These are phyloP conservation scores for Anseranas semipalmata DNA, from an alignment of 2,113 vertebrate species.

Conservation along the genomic window DNA sequence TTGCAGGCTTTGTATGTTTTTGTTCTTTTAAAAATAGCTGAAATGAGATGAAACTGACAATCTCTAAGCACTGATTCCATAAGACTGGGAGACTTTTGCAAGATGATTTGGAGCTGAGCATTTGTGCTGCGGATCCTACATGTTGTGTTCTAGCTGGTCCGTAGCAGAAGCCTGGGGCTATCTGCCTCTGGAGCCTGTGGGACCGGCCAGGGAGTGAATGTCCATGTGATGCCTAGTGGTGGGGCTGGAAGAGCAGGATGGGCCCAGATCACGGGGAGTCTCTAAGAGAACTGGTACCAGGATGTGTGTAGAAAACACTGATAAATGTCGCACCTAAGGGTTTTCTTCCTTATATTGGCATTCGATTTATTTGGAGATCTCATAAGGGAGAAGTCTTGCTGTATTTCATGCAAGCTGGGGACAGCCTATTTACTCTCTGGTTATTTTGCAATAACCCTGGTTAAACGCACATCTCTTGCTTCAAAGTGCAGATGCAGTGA, in stretches of 20 bases:
- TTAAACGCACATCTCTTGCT: background rate
- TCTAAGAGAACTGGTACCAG: background rate
- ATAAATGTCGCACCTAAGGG: too few relatives aligned
- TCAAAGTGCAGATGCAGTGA: background rate
- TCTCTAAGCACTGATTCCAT: fast-evolving
- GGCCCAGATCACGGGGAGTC: too few relatives aligned
- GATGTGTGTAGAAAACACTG: background rate
- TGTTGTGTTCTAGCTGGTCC: too few relatives aligned
- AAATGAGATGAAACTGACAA: background rate
- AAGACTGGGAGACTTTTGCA: background rate
- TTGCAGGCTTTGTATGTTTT: background rate
- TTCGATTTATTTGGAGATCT: background rate
- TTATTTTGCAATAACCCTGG: background rate
- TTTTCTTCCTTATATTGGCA: background rate
- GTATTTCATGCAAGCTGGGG: background rate
- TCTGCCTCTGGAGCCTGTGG: too few relatives aligned
- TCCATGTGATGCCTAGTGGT: too few relatives aligned
- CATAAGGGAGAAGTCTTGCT: background rate
- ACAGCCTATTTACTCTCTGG: background rate
- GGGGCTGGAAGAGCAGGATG: too few relatives aligned
- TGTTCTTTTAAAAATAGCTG: background rate
- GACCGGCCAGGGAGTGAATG: too few relatives aligned
- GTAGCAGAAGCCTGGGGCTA: too few relatives aligned
- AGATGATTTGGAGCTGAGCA: fast-evolving
- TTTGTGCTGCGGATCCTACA: background rate